Base-by-base conservation (phyloP, 2,113 vertebrate species). In the Pollachius pollachius region DNA sequence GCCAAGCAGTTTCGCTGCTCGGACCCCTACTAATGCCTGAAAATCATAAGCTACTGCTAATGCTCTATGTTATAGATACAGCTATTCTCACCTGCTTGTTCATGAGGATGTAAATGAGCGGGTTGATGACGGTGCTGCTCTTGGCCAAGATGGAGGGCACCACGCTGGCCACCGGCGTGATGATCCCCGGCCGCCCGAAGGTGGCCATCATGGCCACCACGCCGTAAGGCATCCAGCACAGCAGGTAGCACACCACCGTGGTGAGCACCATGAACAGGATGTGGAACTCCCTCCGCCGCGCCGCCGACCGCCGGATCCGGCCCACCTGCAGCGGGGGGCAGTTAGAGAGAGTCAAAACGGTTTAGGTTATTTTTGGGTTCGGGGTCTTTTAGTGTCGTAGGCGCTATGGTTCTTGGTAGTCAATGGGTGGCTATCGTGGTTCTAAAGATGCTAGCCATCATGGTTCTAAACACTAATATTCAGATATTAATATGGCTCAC, bases 31-130 rank as follows among this genome's bases (percentile, higher is more conserved):
- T 23, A 23, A 23, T 2, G 23, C 23, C 23, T 23, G 23, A 23
- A 23, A 23, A 23, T 23, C 23, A 23, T 23, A 23, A 23, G 23
- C 3, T 23, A 23, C 23, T 23, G 23, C 23, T 23, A 23, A 23
- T 23, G 23, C 23, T 23, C 23, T 23, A 23, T 23, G 23, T 23
- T 23, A 23, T 23, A 23, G 23, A 23, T 23, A 2, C 23, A 23
- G 23, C 23, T 23, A 23, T 34, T 34, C 85, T 90, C 77, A 92
- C 90, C 90, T 92, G 91, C 65, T 93, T 91, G 74, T 91, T 94
- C 91, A 92, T 92, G 60, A 91, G 86, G 75, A 92, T 92, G 85
- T 93, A 93, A 82, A 94, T 93, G 64, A 92, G 68, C 8, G 92
- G 92, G 77, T 92, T 94, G 67, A 85, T 90, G 69, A 92, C 89